phyloP scores from a whole-genome alignment of 30 jellyfish, hydroid and myxozoan species.

The Morbakka virulenta region DNA sequence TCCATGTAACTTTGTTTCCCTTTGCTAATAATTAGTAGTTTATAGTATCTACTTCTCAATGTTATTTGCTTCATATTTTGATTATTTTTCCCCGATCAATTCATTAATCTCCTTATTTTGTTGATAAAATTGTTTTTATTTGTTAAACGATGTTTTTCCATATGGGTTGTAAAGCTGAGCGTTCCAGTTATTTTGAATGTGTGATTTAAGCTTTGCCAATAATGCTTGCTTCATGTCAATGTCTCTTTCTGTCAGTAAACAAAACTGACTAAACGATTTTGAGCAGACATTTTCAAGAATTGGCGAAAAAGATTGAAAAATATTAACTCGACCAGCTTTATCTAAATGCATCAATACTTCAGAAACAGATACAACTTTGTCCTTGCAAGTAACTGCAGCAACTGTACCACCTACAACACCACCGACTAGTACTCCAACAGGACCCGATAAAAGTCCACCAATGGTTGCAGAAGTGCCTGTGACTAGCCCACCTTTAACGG shows the following conservation, averaged over 20 bases:
- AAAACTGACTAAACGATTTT: constrained; percentile 39
- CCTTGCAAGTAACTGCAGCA: constrained; percentile 70
- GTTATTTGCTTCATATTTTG: no score
- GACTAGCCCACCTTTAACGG: constrained; percentile 65
- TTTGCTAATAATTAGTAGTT: no score
- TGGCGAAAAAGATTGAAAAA: constrained; percentile 42
- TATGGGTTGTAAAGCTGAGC: no score
- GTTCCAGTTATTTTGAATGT: constrained; percentile 51
- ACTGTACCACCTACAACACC: constrained; percentile 77
- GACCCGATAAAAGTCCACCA: constrained; percentile 87
- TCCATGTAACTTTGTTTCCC: no score
- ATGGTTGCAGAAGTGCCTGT: constrained; percentile 87
- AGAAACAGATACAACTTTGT: constrained; percentile 52
- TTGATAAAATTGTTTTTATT: no score
- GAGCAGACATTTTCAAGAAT: constrained; percentile 34
- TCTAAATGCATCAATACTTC: constrained; percentile 39
- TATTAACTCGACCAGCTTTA: constrained; percentile 33
- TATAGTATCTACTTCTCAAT: no score
- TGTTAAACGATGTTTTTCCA: no score
- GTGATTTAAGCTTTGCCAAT: constrained; percentile 23
- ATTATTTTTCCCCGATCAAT: no score
- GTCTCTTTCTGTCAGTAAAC: constrained; percentile 53
- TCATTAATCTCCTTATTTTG: no score
- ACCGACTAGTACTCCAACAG: constrained; percentile 65
- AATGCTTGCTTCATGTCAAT: constrained; percentile 60